phyloP scores from a whole-genome alignment of 2,797 vertebrate species.

The Sebastes flavidus region DNA sequence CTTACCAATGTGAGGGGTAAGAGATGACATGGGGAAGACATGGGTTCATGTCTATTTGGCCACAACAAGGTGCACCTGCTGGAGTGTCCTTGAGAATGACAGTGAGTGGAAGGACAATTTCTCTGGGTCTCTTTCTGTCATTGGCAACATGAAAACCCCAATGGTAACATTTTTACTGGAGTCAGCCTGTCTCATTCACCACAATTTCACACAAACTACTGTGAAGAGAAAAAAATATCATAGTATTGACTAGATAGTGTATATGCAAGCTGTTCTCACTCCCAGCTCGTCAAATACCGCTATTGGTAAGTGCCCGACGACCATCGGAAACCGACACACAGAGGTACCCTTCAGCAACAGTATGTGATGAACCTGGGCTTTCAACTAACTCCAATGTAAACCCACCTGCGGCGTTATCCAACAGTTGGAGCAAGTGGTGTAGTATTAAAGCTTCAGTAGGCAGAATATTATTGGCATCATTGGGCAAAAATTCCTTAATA shows the following conservation, averaged over 20 bases:
- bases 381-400: too few species aligned
- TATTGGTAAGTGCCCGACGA: too few species aligned
- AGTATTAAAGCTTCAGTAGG: too few species aligned
- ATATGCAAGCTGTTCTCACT: too few species aligned
- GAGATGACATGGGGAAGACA: not conserved
- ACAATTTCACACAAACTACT: not conserved
- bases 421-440: too few species aligned
- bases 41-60: not conserved
- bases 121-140: not conserved
- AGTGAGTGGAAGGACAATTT: not conserved
- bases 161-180: constrained; percentile 2
- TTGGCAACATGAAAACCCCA: not conserved
- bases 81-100: constrained; percentile 15
- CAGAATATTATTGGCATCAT: too few species aligned
- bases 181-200: not conserved
- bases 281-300: too few species aligned
- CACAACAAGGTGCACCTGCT: not conserved
- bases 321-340: too few species aligned
- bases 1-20: not conserved
- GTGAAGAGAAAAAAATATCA: not conserved
- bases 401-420: too few species aligned
- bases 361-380: too few species aligned
- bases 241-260: not conserved
- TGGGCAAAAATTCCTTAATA: too few species aligned
- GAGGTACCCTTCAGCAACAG: too few species aligned